Base-by-base conservation (phyloP, 2,797 vertebrate genomes). In the Pangasius sanitwongsei region DNA sequence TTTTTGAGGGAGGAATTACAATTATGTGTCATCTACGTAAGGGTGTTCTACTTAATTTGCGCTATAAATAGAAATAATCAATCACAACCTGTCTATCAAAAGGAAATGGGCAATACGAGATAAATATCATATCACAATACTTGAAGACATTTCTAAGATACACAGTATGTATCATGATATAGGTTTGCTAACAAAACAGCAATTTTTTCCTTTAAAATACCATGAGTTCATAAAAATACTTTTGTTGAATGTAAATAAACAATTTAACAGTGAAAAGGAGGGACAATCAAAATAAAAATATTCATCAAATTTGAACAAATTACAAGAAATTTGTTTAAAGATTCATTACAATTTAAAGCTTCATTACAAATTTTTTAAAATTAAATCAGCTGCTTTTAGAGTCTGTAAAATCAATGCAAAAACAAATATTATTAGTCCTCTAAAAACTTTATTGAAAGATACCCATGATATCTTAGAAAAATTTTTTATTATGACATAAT, bases 1-100 rank as follows among this genome's bases (percentile, higher is more conserved):
- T 15, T 83, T 83, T 83, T 63, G 37, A 61, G 59, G n/a, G 15
- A 44, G 81, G 41, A 50, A 84, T 84, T 84, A 23, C 44, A 84
- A 67, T 18, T 2, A 67, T 84, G 41, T 23, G 44, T 84, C 63
- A 50, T 31, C 28, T 5, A 11, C 9, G 6, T 65, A 0, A 65
- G 59, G 41, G 15, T 48, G 41, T 31, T 65, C 57, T 82, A 41
- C 34, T 83, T 44, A 16, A 63, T 63, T 18, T 4, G 37, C 12
- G 23, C 28, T 67, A 67, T 84, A n/a, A 63, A 31, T 84, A 20
- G 61, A 84, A 50, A 31, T 67, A 67, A 67, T 31, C 16, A 5
- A 67, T 28, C 44, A 12, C 82, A 50, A 16, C 25, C 82, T 83
- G 82, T 84, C 61, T 20, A 34, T 84, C 83, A 50, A 34, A 12